These are phyloP conservation scores for Microctonus brassicae DNA, from an alignment of 2,888 invertebrate species.

Conservation along the genomic window DNA sequence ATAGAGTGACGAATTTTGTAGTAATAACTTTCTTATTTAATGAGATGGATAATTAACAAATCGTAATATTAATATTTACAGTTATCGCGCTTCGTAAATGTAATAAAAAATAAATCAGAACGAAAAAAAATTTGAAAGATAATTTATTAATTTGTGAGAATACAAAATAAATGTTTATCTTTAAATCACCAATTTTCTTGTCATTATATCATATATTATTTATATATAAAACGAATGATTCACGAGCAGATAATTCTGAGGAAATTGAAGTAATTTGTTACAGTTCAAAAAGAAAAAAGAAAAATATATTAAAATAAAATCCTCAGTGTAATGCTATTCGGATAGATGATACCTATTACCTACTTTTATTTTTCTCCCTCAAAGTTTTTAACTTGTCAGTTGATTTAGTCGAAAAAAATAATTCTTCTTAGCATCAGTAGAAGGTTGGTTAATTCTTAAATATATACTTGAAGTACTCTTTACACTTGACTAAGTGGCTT, in stretches of 20 bases:
- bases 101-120: not conserved
- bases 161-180: not conserved
- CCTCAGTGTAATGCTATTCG: not conserved
- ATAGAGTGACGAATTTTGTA: not conserved
- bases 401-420: not conserved
- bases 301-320: not conserved
- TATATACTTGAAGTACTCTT: not conserved
- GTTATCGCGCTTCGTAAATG: not conserved
- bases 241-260: conserved; percentile 5
- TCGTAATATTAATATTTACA: not conserved
- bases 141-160: not conserved
- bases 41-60: not conserved
- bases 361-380: not conserved
- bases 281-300: not conserved
- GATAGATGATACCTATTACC: not conserved
- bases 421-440: not conserved
- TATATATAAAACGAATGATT: not conserved
- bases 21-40: not conserved
- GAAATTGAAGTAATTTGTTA: conserved; percentile 13
- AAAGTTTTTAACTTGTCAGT: not conserved
- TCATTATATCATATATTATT: too few species aligned
- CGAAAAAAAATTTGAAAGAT: not conserved
- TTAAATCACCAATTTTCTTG: not conserved
- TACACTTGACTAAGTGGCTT: not conserved
- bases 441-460: not conserved